Evolutionary conservation across 2,888 invertebrate species (phyloP).

Genomic region (Amaurobius ferox): DNA sequence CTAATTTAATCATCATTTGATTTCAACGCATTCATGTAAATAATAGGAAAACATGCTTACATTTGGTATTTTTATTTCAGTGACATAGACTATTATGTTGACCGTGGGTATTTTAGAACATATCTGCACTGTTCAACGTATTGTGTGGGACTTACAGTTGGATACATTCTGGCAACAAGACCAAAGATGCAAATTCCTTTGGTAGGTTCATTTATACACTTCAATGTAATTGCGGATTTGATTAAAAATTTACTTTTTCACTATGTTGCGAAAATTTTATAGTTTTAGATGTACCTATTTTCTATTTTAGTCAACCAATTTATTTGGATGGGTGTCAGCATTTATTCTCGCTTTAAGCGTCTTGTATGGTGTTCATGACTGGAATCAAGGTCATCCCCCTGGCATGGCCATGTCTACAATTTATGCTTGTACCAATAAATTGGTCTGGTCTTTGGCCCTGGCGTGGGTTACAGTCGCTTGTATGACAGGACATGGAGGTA

Average conservation of each 20-base stretch:
- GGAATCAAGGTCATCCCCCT: slow-evolving; percentile 49
- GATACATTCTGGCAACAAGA: slow-evolving; percentile 47
- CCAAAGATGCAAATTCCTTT: slow-evolving; percentile 26
- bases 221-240: too few species aligned
- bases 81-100: slow-evolving; percentile 42
- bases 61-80: slow-evolving; percentile 29
- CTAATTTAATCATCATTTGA: too few species aligned
- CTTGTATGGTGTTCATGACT: slow-evolving; percentile 45
- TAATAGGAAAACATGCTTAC: too few species aligned
- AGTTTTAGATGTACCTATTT: too few species aligned
- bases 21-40: too few species aligned
- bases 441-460: slow-evolving; percentile 31
- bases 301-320: slow-evolving; percentile 10
- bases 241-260: too few species aligned
- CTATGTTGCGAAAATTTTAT: too few species aligned
- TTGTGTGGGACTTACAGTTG: slow-evolving; percentile 46
- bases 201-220: slow-evolving; percentile 11
- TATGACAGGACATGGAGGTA: slow-evolving; percentile 54
- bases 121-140: slow-evolving; percentile 54
- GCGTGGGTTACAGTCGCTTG: slow-evolving; percentile 57
- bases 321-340: slow-evolving; percentile 28
- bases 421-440: slow-evolving; percentile 34
- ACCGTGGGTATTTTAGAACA: slow-evolving; percentile 56
- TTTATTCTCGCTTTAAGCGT: slow-evolving; percentile 9
- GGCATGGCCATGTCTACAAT: slow-evolving; percentile 22